Conservation (phyloP, 1,140 invertebrate genomes). For the Stegodyphus dumicola region DNA sequence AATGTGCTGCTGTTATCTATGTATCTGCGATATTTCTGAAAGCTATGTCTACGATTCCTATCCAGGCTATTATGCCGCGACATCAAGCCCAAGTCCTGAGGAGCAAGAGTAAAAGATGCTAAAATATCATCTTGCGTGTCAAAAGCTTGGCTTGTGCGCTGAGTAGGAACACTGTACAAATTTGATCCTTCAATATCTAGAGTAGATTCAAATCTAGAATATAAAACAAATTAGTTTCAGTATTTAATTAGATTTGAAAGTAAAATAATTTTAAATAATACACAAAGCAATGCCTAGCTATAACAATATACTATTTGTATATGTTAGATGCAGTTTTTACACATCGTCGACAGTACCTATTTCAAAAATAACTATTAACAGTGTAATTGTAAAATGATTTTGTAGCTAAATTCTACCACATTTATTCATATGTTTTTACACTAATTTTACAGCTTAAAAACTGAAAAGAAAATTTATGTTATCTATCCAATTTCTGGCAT, state of each 20-base stretch:
- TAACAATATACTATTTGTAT: background rate
- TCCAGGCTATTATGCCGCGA: slow-evolving; percentile 60
- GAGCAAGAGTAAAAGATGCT: slow-evolving; percentile 59
- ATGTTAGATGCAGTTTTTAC: background rate
- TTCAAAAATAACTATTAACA: no score
- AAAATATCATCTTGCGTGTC: slow-evolving; percentile 66
- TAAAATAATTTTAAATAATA: no score
- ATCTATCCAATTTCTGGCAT: no score
- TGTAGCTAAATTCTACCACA: no score
- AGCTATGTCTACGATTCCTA: slow-evolving; percentile 47
- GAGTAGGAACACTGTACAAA: slow-evolving; percentile 68
- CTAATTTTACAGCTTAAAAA: no score
- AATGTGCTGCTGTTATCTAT: slow-evolving; percentile 31
- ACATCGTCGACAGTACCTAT: background rate
- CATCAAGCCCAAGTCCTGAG: slow-evolving; percentile 45
- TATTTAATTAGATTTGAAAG: no score
- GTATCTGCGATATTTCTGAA: slow-evolving; percentile 34
- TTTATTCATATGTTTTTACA: no score
- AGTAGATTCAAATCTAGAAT: slow-evolving; percentile 58
- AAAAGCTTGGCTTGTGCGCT: slow-evolving; percentile 68
- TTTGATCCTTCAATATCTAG: slow-evolving; percentile 64
- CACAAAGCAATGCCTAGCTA: background rate
- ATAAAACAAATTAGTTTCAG: no score
- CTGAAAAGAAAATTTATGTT: no score
- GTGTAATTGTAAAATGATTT: no score